Evolutionary conservation across 1,140 invertebrate species (phyloP).

Genomic region (Microplitis mediator): DNA sequence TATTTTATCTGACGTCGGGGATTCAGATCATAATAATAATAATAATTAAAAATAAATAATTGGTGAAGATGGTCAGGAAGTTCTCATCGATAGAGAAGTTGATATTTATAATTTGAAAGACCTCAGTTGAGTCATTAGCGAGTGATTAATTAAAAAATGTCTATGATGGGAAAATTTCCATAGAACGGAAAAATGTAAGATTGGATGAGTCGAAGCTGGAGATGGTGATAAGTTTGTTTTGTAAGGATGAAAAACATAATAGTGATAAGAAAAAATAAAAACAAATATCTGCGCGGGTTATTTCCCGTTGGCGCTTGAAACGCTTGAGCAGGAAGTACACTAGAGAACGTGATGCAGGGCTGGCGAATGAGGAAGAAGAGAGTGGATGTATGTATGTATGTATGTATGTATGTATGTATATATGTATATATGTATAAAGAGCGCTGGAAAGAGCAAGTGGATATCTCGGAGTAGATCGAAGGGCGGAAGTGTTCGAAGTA

Average conservation of each 20-base stretch:
- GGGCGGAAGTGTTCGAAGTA: slow-evolving; percentile 2
- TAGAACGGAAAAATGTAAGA: too few relatives aligned
- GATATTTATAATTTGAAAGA: too few relatives aligned
- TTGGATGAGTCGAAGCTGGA: too few relatives aligned
- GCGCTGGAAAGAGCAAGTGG: not conserved
- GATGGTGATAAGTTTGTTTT: too few relatives aligned
- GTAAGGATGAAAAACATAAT: too few relatives aligned
- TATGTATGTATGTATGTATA: not conserved
- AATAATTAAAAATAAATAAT: not conserved
- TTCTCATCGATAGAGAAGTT: not conserved
- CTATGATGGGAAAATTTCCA: too few relatives aligned
- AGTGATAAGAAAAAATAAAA: not conserved
- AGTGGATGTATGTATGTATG: not conserved
- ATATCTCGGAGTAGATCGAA: slow-evolving; percentile 3
- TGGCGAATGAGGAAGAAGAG: not conserved
- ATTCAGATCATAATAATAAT: not conserved
- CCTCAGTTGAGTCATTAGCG: not conserved
- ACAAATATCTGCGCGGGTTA: not conserved
- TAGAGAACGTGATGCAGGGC: not conserved
- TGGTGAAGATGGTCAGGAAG: not conserved
- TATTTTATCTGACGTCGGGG: not conserved
- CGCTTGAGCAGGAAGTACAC: not conserved
- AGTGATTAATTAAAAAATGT: not conserved
- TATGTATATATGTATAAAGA: too few relatives aligned
- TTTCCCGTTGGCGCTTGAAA: not conserved